Percentiles rank a stretch among this genome's conserved stretches.
These are phyloP conservation scores for Spondyliosoma cantharus DNA, from an alignment of 2,797 vertebrate genomes.

Conservation along the genomic window DNA sequence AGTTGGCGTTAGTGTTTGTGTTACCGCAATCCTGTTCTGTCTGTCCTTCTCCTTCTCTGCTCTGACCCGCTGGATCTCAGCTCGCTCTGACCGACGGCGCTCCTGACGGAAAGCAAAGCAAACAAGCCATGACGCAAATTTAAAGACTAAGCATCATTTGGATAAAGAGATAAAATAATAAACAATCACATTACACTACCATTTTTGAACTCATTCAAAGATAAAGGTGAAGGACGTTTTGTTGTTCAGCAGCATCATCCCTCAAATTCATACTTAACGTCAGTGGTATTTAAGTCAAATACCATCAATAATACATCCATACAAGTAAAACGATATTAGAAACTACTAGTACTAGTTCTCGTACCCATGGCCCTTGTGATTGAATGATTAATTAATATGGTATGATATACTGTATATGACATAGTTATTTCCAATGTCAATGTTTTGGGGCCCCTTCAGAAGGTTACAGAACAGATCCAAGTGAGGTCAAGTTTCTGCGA, in stretches of 20 bases:
- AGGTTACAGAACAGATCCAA: too few relatives aligned
- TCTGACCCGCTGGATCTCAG: conserved; percentile 90
- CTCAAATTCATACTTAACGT: background rate
- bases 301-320: background rate
- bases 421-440: too few relatives aligned
- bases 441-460: too few relatives aligned
- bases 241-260: background rate
- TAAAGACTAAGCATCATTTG: background rate
- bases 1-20: too few relatives aligned
- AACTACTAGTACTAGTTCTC: too few relatives aligned
- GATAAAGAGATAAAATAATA: background rate
- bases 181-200: background rate
- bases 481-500: too few relatives aligned
- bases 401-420: too few relatives aligned
- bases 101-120: conserved; percentile 80
- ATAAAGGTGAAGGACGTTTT: background rate
- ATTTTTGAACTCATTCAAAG: background rate
- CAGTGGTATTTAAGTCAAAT: background rate
- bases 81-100: conserved; percentile 86
- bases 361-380: too few relatives aligned
- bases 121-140: background rate
- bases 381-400: too few relatives aligned
- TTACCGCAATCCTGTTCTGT: conserved; percentile 90
- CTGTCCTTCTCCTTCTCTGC: conserved; percentile 92
- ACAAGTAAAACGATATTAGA: too few relatives aligned